Evolutionary conservation across 2,797 vertebrate species (phyloP).

Genomic region (Syngnathus acus): DNA sequence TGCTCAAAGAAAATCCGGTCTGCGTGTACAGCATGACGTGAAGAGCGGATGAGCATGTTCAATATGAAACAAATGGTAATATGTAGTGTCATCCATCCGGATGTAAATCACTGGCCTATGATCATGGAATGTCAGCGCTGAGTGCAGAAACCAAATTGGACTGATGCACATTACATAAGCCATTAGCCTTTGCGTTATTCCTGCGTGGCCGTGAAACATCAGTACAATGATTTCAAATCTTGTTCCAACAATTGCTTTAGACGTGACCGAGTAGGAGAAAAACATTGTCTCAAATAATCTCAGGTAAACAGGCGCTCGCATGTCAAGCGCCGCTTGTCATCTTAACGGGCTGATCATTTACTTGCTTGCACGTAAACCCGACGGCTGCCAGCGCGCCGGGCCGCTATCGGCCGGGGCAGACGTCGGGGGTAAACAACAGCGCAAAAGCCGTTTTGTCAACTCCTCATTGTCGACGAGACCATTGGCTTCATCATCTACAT

Average conservation of each 20-base stretch:
- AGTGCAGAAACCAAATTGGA: background rate
- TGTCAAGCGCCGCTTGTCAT: slow-evolving; percentile 10
- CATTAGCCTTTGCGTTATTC: background rate
- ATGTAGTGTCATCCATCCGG: background rate
- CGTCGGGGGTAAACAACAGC: slow-evolving; percentile 27
- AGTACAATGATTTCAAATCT: background rate
- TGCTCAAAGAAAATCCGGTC: background rate
- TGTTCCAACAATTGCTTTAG: background rate
- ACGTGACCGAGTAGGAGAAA: too few species aligned
- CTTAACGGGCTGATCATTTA: slow-evolving; percentile 23
- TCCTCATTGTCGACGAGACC: slow-evolving; percentile 21
- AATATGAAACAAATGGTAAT: background rate
- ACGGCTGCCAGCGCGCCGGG: slow-evolving; percentile 11
- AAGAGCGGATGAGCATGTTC: background rate
- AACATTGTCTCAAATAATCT: background rate
- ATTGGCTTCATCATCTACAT: slow-evolving; percentile 27
- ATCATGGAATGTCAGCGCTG: background rate
- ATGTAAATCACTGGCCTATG: background rate
- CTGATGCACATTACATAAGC: background rate
- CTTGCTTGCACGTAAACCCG: slow-evolving; percentile 19
- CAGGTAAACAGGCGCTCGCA: background rate
- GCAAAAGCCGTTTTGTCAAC: slow-evolving; percentile 17
- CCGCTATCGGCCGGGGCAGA: slow-evolving; percentile 26
- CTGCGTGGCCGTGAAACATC: background rate
- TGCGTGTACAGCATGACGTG: background rate